Evolutionary conservation across 2,797 vertebrate species (phyloP).

Genomic region (Syndactyla subalaris): DNA sequence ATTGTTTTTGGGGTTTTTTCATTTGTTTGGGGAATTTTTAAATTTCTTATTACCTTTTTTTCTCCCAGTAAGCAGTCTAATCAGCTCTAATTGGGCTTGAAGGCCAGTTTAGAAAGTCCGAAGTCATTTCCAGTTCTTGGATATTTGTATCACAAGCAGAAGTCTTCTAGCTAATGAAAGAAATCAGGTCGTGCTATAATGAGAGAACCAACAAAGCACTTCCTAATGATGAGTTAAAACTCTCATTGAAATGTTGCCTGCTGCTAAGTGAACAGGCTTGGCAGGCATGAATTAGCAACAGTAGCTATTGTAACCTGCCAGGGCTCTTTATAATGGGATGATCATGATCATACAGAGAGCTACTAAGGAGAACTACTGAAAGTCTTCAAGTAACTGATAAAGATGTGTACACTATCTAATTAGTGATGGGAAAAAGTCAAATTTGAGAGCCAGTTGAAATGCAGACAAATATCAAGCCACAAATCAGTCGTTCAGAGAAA

Average conservation of each 20-base stretch:
- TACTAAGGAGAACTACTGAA: neutral
- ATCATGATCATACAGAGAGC: neutral
- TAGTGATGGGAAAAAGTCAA: neutral
- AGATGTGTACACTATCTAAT: neutral
- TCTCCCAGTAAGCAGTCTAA: neutral
- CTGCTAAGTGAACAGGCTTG: constrained; percentile 22
- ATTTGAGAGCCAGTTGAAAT: neutral
- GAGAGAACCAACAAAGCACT: neutral
- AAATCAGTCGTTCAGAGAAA: neutral
- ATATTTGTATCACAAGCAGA: neutral
- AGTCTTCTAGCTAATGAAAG: neutral
- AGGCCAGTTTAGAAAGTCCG: neutral
- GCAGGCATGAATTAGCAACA: neutral
- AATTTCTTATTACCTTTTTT: neutral
- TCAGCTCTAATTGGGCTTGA: neutral
- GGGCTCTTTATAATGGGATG: neutral
- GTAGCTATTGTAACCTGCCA: neutral
- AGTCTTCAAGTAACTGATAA: neutral
- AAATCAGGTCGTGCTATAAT: constrained; percentile 1
- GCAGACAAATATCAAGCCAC: neutral
- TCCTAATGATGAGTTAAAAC: constrained; percentile 5
- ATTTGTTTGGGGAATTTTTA: neutral
- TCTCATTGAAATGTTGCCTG: neutral
- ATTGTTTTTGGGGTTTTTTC: neutral
- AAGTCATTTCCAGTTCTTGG: neutral